Conservation (phyloP, 2,797 vertebrate genomes). For the Carapus acus region DNA sequence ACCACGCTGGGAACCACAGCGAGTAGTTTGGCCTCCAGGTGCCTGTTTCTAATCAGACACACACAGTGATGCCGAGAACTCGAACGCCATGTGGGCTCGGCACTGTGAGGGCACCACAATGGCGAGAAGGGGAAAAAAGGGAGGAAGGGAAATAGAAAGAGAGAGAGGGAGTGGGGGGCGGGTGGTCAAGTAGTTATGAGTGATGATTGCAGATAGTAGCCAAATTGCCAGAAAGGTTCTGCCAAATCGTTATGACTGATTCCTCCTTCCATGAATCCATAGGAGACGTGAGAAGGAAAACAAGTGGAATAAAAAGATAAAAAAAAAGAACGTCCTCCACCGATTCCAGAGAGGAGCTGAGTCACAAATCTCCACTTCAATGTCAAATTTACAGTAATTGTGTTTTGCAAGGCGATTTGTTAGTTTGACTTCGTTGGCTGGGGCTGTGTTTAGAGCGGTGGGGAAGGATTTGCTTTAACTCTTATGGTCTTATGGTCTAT, state of each 20-base stretch:
- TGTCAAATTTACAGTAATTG: constrained; percentile 12
- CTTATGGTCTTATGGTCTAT: no score
- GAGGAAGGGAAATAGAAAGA: constrained; percentile 26
- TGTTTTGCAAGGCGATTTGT: neutral
- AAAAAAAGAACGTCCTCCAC: constrained; percentile 34
- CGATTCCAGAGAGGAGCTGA: constrained; percentile 11
- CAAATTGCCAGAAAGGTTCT: constrained; percentile 33
- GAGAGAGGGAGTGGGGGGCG: constrained; percentile 1
- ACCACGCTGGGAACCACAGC: constrained; percentile 15
- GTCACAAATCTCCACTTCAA: neutral
- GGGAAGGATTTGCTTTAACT: no score
- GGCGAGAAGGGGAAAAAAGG: constrained; percentile 24
- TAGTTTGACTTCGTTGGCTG: no score
- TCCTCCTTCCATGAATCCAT: constrained; percentile 29
- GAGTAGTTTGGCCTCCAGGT: constrained; percentile 2
- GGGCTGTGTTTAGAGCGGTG: no score
- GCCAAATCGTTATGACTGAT: constrained; percentile 27
- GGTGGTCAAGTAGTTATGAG: constrained; percentile 17
- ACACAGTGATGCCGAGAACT: constrained; percentile 4
- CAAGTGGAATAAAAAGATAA: constrained; percentile 30
- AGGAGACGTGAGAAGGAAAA: constrained; percentile 19
- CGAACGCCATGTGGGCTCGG: constrained; percentile 2
- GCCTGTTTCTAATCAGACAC: constrained; percentile 45
- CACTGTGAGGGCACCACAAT: constrained; percentile 14
- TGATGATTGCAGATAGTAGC: constrained; percentile 15